Evolutionary conservation across 2,888 invertebrate species (phyloP), one percentile per base, ranked within the genome.

Genomic region (Conchocele bisecta): DNA sequence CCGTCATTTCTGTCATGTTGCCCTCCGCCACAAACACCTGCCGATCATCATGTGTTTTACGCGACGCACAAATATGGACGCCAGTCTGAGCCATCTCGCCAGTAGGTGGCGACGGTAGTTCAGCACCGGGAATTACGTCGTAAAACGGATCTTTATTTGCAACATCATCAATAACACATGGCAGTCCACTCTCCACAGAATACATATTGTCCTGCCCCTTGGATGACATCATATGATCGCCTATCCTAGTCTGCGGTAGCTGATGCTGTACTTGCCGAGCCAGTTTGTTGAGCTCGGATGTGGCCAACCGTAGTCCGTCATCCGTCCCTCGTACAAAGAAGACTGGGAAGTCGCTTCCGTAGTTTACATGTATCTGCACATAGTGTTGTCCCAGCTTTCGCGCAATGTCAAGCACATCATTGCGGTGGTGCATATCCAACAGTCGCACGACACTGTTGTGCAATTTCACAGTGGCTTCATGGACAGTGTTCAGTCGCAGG

Each of bases 1-100:
- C 66, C 7, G 4, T 13, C 9, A 71, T 29, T 15, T 63, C 63
- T 17, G 75, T 63, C 66, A 75, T 70, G 26, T 75, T 67, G 24
- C 75, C 75, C 39, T 58, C 50, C 1, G 41, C 57, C 6, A 53
- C 56, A 28, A 44, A 63, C 13, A 75, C 54, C n/a, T 41, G 66
- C n/a, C 66, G 51, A 11, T 41, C 41, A 24, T 67, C 59, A 66
- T 53, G 66, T 22, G 57, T 46, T 3, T 20, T 42, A 37, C 69
- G 51, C 2, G 22, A 28, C 11, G 66, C 68, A 54, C 42, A 33
- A 35, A 53, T 13, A n/a, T n/a, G n/a, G n/a, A n/a, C n/a, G n/a
- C n/a, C n/a, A n/a, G n/a, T n/a, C n/a, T n/a, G n/a, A n/a, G n/a
- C n/a, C n/a, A n/a, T n/a, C n/a, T n/a, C n/a, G n/a, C n/a, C n/a